Conservation (phyloP, 2,888 invertebrate genomes). For the Pristionchus arcanus region DNA sequence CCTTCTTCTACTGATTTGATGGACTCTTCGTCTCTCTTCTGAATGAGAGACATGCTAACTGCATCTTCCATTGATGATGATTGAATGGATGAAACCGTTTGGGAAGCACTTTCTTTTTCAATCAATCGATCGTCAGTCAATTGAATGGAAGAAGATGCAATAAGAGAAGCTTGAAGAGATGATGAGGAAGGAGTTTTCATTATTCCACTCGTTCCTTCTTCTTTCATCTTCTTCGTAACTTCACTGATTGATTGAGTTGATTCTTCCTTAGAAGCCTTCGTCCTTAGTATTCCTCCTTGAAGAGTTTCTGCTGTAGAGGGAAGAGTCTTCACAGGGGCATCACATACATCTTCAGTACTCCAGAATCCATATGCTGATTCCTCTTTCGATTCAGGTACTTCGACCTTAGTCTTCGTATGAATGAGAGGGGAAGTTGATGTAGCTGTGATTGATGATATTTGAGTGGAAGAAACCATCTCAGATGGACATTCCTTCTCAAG, state of each 20-base stretch:
- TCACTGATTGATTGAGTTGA: not conserved
- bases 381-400: not conserved
- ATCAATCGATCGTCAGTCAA: not conserved
- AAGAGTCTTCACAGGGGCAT: constrained; percentile 22
- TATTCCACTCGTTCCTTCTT: constrained; percentile 7
- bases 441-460: not conserved
- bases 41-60: not conserved
- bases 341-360: constrained; percentile 56
- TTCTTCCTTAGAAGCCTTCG: constrained; percentile 2
- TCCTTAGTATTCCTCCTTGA: not conserved
- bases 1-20: not conserved
- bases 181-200: constrained; percentile 35
- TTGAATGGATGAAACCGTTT: not conserved
- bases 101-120: not conserved
- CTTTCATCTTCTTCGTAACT: not conserved
- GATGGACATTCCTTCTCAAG: not conserved
- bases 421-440: not conserved
- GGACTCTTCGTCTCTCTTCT: not conserved
- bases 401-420: not conserved
- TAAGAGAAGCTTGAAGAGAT: not conserved
- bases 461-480: constrained; percentile 8
- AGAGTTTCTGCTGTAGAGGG: not conserved
- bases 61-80: not conserved
- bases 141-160: not conserved
- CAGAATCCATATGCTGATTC: constrained; percentile 61